Evolutionary conservation across 2,113 vertebrate species (phyloP).

Genomic region (Alethe castanea): DNA sequence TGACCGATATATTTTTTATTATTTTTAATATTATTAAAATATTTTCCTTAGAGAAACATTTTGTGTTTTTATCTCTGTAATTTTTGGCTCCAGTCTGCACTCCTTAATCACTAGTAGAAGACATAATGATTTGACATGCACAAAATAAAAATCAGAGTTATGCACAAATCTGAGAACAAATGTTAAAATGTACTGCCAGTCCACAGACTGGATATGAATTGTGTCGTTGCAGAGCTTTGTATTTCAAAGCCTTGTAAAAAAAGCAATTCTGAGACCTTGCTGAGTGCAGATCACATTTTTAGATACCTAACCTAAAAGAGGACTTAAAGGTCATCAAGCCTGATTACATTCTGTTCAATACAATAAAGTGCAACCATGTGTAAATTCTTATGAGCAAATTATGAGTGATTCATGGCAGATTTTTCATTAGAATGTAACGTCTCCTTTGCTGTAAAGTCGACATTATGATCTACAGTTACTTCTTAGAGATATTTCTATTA

Average conservation of each 20-base stretch:
- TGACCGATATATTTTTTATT: background rate
- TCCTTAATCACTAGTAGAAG: background rate
- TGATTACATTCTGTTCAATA: conserved; percentile 60
- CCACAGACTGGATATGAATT: background rate
- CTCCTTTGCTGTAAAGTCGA: conserved; percentile 63
- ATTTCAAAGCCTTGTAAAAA: background rate
- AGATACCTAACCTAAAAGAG: conserved; percentile 49
- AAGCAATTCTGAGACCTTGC: background rate
- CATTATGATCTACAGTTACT: conserved; percentile 42
- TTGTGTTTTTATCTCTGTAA: background rate
- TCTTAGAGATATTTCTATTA: conserved; percentile 45
- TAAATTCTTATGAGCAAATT: conserved; percentile 66
- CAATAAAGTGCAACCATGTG: conserved; percentile 54
- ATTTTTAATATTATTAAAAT: background rate
- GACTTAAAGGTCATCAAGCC: conserved; percentile 65
- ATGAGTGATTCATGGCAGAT: conserved; percentile 56
- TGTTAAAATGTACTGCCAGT: background rate
- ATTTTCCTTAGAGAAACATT: background rate
- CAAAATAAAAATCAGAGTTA: conserved; percentile 8
- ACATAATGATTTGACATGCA: background rate
- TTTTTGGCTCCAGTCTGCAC: background rate
- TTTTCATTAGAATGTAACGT: conserved; percentile 62
- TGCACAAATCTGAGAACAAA: background rate
- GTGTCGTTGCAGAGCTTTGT: background rate
- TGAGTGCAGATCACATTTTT: conserved; percentile 19